Evolutionary conservation across 92 coral and sea anemone species (phyloP).

Genomic region (Actinostola sp.): DNA sequence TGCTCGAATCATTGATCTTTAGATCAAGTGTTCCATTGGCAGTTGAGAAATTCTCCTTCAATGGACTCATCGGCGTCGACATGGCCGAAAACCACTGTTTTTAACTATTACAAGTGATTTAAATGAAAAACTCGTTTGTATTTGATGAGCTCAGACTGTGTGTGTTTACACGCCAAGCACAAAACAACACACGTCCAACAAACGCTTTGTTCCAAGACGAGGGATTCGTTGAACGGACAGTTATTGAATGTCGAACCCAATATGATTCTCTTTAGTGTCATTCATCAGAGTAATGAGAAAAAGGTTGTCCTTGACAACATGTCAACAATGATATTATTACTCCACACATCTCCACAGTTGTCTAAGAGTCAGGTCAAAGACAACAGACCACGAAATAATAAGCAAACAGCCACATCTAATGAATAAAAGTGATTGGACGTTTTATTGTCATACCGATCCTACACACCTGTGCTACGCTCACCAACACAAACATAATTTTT

Average conservation of each 20-base stretch:
- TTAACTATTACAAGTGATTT: not conserved
- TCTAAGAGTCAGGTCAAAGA: not conserved
- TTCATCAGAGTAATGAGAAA: slow-evolving; percentile 13
- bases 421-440: slow-evolving; percentile 14
- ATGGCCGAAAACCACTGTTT: not conserved
- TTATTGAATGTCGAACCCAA: not conserved
- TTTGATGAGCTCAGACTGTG: not conserved
- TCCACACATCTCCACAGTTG: slow-evolving; percentile 7
- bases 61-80: slow-evolving; percentile 7
- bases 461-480: slow-evolving; percentile 15
- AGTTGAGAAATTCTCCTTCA: not conserved
- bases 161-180: not conserved
- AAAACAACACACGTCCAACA: slow-evolving; percentile 1
- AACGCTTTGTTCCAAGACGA: not conserved
- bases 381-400: slow-evolving; percentile 1
- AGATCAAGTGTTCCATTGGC: slow-evolving; percentile 6
- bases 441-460: not conserved
- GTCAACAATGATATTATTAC: slow-evolving; percentile 4
- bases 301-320: not conserved
- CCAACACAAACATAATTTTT: not conserved
- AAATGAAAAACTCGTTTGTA: not conserved
- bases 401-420: slow-evolving; percentile 10
- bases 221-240: not conserved
- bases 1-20: not conserved
- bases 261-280: slow-evolving; percentile 19